Evolutionary conservation across 2,888 invertebrate genomes (phyloP).

Genomic region (Brachyopa scutellaris): DNA sequence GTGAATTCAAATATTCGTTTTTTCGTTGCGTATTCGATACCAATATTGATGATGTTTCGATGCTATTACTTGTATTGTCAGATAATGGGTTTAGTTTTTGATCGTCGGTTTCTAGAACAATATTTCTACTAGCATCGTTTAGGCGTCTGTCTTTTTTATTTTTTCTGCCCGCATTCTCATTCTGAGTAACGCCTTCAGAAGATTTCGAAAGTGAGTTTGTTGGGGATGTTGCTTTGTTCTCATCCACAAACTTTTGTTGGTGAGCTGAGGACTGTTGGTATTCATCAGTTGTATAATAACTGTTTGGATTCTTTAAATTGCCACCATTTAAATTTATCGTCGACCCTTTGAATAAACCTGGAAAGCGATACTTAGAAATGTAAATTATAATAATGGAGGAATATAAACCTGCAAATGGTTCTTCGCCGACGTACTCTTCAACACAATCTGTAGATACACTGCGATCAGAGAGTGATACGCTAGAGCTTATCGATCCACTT

Average conservation of each 20-base stretch:
- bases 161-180: background rate
- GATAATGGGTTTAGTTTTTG: conserved; percentile 1
- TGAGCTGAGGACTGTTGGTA: background rate
- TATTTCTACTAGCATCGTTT: conserved; percentile 8
- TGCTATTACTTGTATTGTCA: background rate
- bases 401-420: conserved; percentile 90
- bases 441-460: conserved; percentile 90
- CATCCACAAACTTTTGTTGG: background rate
- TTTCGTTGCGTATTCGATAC: background rate
- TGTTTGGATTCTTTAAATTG: conserved; percentile 26
- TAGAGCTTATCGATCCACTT: conserved; percentile 87
- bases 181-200: conserved; percentile 16
- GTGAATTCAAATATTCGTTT: background rate
- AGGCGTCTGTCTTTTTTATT: conserved; percentile 16
- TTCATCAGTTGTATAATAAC: background rate
- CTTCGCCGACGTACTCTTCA: conserved; percentile 92
- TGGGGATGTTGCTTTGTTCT: background rate
- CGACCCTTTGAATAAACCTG: conserved; percentile 92
- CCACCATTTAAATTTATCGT: conserved; percentile 86
- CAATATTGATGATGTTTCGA: background rate
- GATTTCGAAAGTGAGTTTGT: background rate
- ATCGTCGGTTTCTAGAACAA: conserved; percentile 21
- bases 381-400: background rate
- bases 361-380: conserved; percentile 67
- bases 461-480: conserved; percentile 88